phyloP scores from a whole-genome alignment of 2,888 invertebrate genomes.

The Tortrix viridana region DNA sequence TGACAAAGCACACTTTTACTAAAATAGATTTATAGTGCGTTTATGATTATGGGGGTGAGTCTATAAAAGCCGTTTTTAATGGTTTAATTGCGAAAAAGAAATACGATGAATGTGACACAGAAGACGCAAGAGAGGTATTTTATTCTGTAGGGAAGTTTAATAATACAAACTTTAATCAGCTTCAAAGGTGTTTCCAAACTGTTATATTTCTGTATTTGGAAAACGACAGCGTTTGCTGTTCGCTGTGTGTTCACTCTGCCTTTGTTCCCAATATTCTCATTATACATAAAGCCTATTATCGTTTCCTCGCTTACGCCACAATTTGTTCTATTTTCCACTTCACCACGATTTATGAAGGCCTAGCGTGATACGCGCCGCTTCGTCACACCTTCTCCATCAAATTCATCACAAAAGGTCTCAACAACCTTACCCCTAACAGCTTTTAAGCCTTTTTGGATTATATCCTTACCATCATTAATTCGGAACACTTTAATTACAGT shows the following conservation, averaged over 20 bases:
- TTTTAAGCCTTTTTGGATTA: not conserved
- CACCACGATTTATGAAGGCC: slow-evolving; percentile 34
- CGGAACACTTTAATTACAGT: slow-evolving; percentile 33
- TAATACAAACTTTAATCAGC: too few species aligned
- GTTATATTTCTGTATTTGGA: too few species aligned
- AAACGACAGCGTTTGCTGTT: not conserved
- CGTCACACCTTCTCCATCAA: slow-evolving; percentile 35
- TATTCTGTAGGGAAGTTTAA: too few species aligned
- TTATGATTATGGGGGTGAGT: too few species aligned
- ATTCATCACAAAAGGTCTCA: slow-evolving; percentile 6
- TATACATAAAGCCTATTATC: slow-evolving; percentile 18
- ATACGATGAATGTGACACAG: too few species aligned
- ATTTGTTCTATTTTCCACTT: slow-evolving; percentile 33
- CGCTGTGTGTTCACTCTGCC: too few species aligned
- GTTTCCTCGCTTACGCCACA: slow-evolving; percentile 18
- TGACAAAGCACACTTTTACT: too few species aligned
- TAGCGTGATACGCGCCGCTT: slow-evolving; percentile 33
- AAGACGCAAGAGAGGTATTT: too few species aligned
- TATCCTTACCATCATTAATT: slow-evolving; percentile 20
- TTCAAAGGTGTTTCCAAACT: too few species aligned
- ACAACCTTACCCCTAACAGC: not conserved
- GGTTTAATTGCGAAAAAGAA: too few species aligned
- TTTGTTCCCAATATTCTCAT: slow-evolving; percentile 2
- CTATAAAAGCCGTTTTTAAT: too few species aligned
- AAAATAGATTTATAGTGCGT: too few species aligned